phyloP scores from a whole-genome alignment of 2,113 vertebrate species.

The Triplophysa rosa region DNA sequence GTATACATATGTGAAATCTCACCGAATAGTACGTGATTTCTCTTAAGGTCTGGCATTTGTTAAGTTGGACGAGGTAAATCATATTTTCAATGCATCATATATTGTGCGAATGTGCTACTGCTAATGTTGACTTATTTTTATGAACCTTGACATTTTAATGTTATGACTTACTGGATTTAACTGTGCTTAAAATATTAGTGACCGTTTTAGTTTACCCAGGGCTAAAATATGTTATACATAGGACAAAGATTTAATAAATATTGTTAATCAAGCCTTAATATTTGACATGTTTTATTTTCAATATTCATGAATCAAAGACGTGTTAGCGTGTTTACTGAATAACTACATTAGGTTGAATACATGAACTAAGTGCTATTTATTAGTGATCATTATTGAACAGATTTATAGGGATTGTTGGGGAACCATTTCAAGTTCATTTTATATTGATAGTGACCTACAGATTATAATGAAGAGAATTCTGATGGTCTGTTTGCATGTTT shows the following conservation, averaged over 20 bases:
- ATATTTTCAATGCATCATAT: not conserved
- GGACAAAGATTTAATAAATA: not conserved
- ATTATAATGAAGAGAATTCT: not conserved
- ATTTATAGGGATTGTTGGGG: too few relatives aligned
- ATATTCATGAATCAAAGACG: not conserved
- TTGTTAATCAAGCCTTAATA: not conserved
- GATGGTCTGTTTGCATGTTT: not conserved
- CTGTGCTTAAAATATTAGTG: not conserved
- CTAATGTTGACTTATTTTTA: not conserved
- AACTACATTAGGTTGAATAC: too few relatives aligned
- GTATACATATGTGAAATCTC: not conserved
- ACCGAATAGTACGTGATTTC: too few relatives aligned
- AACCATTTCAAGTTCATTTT: too few relatives aligned
- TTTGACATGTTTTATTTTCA: not conserved
- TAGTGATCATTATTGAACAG: too few relatives aligned
- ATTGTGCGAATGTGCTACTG: constrained; percentile 4
- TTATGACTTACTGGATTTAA: not conserved
- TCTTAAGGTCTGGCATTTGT: not conserved
- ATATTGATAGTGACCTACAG: too few relatives aligned
- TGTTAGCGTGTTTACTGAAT: too few relatives aligned
- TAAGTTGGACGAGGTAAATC: not conserved
- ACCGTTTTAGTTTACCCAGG: too few relatives aligned
- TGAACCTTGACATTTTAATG: not conserved
- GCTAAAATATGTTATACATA: too few relatives aligned
- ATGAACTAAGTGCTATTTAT: too few relatives aligned